These are phyloP conservation scores for Ptychoptera contaminata DNA, from an alignment of 2,888 invertebrate genomes.

Conservation along the genomic window DNA sequence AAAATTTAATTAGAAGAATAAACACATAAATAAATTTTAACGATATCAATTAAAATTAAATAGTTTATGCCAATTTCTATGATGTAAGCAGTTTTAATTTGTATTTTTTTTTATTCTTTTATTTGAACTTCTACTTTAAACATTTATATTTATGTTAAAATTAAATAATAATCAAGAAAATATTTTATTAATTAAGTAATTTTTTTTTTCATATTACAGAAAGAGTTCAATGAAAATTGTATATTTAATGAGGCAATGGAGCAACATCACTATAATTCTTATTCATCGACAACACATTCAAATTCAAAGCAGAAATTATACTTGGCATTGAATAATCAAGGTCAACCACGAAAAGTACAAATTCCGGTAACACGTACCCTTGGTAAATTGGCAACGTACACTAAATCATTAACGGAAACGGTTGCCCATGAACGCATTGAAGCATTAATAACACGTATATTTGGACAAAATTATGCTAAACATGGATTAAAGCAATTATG, in stretches of 20 bases:
- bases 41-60: too few relatives aligned
- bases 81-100: too few relatives aligned
- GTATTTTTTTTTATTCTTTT: too few relatives aligned
- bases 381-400: slow-evolving; percentile 59
- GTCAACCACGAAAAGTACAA: slow-evolving; percentile 56
- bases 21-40: too few relatives aligned
- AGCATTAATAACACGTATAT: slow-evolving; percentile 34
- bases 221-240: slow-evolving; percentile 69
- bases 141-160: too few relatives aligned
- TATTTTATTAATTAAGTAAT: too few relatives aligned
- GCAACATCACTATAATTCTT: slow-evolving; percentile 72
- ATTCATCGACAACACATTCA: slow-evolving; percentile 59
- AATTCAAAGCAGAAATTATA: slow-evolving; percentile 54
- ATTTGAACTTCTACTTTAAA: too few relatives aligned
- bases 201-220: slow-evolving; percentile 50
- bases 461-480: slow-evolving; percentile 31
- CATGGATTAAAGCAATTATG: slow-evolving; percentile 33
- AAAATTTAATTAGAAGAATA: too few relatives aligned
- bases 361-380: slow-evolving; percentile 48
- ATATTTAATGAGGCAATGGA: slow-evolving; percentile 77
- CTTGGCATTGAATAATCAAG: slow-evolving; percentile 59
- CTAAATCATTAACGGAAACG: slow-evolving; percentile 48
- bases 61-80: too few relatives aligned
- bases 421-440: slow-evolving; percentile 36
- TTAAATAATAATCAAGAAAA: too few relatives aligned